Evolutionary conservation across 2,888 invertebrate species (phyloP).

Genomic region (Asteroscopus sphinx): DNA sequence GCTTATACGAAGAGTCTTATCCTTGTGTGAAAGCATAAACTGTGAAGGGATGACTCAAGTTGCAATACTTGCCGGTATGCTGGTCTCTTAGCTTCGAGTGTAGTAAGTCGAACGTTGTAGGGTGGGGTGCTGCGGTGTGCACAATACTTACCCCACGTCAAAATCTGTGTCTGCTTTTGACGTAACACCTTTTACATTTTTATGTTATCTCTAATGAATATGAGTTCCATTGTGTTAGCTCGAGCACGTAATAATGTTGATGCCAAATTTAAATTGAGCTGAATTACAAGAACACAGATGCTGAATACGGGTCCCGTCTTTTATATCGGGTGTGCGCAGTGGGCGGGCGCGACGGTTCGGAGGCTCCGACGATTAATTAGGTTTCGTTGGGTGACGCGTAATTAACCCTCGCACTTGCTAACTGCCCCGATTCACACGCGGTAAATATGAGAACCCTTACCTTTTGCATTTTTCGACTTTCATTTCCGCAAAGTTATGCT

Average conservation of each 20-base stretch:
- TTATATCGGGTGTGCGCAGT: slow-evolving; percentile 62
- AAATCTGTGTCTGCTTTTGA: slow-evolving; percentile 45
- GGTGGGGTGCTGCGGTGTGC: slow-evolving; percentile 11
- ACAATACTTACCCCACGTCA: slow-evolving; percentile 51
- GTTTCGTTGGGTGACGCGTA: slow-evolving; percentile 70
- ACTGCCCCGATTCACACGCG: slow-evolving; percentile 56
- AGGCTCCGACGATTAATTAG: slow-evolving; percentile 71
- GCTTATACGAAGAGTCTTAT: slow-evolving; percentile 55
- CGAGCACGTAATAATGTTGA: slow-evolving; percentile 58
- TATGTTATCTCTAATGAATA: slow-evolving; percentile 48
- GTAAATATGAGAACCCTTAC: slow-evolving; percentile 53
- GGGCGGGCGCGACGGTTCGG: slow-evolving; percentile 51
- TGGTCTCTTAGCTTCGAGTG: slow-evolving; percentile 32
- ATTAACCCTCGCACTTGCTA: slow-evolving; percentile 68
- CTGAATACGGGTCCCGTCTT: slow-evolving; percentile 66
- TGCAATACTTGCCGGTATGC: slow-evolving; percentile 30
- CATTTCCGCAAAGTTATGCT: slow-evolving; percentile 19
- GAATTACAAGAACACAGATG: slow-evolving; percentile 72
- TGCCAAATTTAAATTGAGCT: slow-evolving; percentile 69
- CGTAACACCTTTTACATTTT: slow-evolving; percentile 49
- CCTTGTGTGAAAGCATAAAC: slow-evolving; percentile 64
- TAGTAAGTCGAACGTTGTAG: slow-evolving; percentile 34
- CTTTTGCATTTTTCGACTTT: slow-evolving; percentile 35
- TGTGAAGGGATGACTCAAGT: slow-evolving; percentile 55
- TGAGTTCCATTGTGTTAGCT: slow-evolving; percentile 48